These are phyloP conservation scores for Chrysolina americana DNA, from an alignment of 2,888 invertebrate genomes.

Conservation along the genomic window DNA sequence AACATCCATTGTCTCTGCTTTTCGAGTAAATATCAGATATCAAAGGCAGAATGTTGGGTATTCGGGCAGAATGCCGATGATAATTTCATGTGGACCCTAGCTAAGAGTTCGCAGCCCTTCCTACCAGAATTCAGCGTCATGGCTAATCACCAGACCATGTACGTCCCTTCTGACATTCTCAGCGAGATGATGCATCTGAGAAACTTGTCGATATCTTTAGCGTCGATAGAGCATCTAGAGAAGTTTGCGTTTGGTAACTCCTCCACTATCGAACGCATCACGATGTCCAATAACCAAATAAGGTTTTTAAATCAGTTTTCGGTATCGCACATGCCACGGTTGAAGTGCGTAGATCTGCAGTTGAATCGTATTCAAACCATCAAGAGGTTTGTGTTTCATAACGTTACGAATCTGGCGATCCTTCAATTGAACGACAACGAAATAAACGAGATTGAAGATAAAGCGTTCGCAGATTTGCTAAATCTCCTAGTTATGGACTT, in stretches of 20 bases:
- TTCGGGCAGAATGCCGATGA: slow-evolving; percentile 78
- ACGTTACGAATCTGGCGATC: slow-evolving; percentile 80
- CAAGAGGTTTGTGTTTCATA: slow-evolving; percentile 80
- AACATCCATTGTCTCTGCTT: slow-evolving; percentile 77
- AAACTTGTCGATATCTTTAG: slow-evolving; percentile 81
- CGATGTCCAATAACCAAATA: slow-evolving; percentile 80
- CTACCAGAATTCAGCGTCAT: slow-evolving; percentile 81
- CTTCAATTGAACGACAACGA: slow-evolving; percentile 90
- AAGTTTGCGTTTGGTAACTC: slow-evolving; percentile 83
- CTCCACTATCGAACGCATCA: slow-evolving; percentile 77
- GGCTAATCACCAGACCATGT: slow-evolving; percentile 78
- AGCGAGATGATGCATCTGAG: slow-evolving; percentile 77
- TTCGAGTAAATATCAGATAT: slow-evolving; percentile 69
- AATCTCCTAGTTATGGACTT: slow-evolving; percentile 86
- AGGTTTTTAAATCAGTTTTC: slow-evolving; percentile 78
- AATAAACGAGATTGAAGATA: slow-evolving; percentile 86
- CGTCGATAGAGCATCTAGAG: slow-evolving; percentile 79
- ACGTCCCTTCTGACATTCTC: slow-evolving; percentile 74
- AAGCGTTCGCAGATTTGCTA: slow-evolving; percentile 82
- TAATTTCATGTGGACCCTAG: slow-evolving; percentile 80
- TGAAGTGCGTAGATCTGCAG: slow-evolving; percentile 80
- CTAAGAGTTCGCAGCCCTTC: slow-evolving; percentile 80
- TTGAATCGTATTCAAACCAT: slow-evolving; percentile 85
- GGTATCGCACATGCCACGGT: slow-evolving; percentile 80
- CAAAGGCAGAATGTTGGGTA: slow-evolving; percentile 83